Evolutionary conservation across 92 coral and sea anemone genomes (phyloP).

Genomic region (Isaurus tuberculatus): DNA sequence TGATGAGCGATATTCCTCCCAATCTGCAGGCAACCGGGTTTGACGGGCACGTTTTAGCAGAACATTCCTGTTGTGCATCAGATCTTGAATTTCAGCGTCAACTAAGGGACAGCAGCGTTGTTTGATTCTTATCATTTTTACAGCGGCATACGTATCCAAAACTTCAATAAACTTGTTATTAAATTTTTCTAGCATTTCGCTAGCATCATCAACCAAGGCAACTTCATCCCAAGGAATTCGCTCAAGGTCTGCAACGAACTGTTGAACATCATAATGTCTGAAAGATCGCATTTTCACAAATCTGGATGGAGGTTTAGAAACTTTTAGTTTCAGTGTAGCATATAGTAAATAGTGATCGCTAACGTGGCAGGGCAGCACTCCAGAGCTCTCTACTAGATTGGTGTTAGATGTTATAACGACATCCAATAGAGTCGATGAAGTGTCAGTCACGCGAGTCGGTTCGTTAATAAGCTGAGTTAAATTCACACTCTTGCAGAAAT

Average conservation of each 20-base stretch:
- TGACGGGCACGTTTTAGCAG: neutral
- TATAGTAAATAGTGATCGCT: conserved; percentile 69
- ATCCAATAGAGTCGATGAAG: conserved; percentile 8
- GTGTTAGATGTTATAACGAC: neutral
- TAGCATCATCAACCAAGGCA: conserved; percentile 44
- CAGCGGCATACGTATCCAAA: conserved; percentile 20
- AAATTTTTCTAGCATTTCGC: conserved; percentile 59
- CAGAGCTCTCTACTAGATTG: conserved; percentile 41
- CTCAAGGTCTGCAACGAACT: conserved; percentile 58
- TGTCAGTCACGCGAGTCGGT: neutral
- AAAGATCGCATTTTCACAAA: conserved; percentile 51
- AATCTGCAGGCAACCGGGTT: too few relatives aligned
- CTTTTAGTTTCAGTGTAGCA: conserved; percentile 57
- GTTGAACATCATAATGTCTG: conserved; percentile 50
- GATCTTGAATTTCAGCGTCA: conserved; percentile 36
- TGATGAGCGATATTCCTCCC: neutral
- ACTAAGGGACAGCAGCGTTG: conserved; percentile 50
- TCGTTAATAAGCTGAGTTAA: neutral
- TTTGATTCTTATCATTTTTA: neutral
- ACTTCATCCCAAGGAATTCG: conserved; percentile 57
- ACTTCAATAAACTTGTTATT: conserved; percentile 51
- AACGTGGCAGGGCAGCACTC: conserved; percentile 51
- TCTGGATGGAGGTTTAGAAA: conserved; percentile 51
- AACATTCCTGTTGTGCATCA: conserved; percentile 59
- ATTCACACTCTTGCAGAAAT: neutral